Evolutionary conservation across 35 echinoderm and acorn worm species (phyloP).

Genomic region (Diadema setosum): DNA sequence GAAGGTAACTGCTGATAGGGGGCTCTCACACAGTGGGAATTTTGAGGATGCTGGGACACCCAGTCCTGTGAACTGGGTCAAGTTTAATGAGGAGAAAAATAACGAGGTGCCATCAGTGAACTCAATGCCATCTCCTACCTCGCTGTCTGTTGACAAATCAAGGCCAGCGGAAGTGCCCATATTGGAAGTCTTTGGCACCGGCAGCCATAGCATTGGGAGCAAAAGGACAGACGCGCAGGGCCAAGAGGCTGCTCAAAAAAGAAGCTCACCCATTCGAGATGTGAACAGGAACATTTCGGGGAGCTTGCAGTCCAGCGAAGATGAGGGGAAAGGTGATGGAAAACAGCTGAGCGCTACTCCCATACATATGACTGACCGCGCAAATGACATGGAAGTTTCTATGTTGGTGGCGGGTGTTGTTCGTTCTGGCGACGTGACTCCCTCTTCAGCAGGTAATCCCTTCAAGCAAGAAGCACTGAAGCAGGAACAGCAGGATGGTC

Average conservation of each 20-base stretch:
- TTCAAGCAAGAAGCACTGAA: slow-evolving; percentile 63
- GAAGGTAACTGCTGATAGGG: background rate
- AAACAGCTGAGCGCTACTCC: background rate
- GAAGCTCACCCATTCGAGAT: too few relatives aligned
- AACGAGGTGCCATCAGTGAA: background rate
- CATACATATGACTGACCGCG: background rate
- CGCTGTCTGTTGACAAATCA: background rate
- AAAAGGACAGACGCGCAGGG: too few relatives aligned
- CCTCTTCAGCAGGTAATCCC: slow-evolving; percentile 63
- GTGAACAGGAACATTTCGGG: too few relatives aligned
- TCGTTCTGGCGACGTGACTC: background rate
- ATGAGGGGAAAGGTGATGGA: background rate
- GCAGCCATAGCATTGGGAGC: background rate
- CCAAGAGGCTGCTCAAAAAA: too few relatives aligned
- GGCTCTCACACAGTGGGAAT: background rate
- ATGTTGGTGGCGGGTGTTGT: background rate
- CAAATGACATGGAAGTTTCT: background rate
- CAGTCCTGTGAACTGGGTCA: background rate
- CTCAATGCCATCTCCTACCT: slow-evolving; percentile 14
- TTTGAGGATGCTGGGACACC: background rate
- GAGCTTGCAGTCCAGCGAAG: slow-evolving; percentile 29
- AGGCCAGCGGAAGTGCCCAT: too few relatives aligned
- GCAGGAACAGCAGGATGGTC: slow-evolving; percentile 27
- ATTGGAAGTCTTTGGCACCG: background rate
- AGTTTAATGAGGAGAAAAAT: slow-evolving; percentile 12